Base-by-base conservation (phyloP, 2,113 vertebrate genomes). In the Rhinolophus ferrumequinum region DNA sequence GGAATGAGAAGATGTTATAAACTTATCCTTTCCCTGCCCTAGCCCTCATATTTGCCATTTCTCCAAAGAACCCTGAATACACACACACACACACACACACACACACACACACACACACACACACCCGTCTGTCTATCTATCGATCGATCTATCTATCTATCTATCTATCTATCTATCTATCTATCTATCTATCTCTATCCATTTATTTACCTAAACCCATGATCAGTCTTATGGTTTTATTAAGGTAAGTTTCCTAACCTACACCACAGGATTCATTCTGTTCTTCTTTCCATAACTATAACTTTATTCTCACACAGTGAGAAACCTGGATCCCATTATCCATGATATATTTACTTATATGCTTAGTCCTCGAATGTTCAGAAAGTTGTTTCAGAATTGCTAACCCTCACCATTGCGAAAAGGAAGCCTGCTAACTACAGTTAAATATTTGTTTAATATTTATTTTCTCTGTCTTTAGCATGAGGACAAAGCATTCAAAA, bases 371-470 rank as follows among this genome's bases (percentile, higher is more conserved):
- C 33, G 9, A 54, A 38, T 35, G 3, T 69, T 91, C 47, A 85
- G 47, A 33, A 84, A 76, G 2, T 66, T 9, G 1, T 54, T 90
- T 90, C 85, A 88, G 73, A 81, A 81, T 86, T 79, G 8, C 13
- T 50, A 11, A 82, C 28, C 21, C 58, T 50, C 21, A 76, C 13
- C 8, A 6, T 50, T 75, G 14, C 76, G 87, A 24, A 72, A 88
- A 67, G 33, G n/a, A 94, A 81, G 38, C 30, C n/a, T 80, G n/a
- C 24, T 33, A 47, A 44, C n/a, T 44, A 26, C 7, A 77, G 30
- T 56, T 64, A 79, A 76, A 83, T 70, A 54, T 67, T 90, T 93
- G 19, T 35, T 93, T 73, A 41, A 76, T 79, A 21, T 81, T 93
- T n/a, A n/a, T n/a, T 1, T 18, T 66, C 95, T 56, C 12, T 86